These are phyloP conservation scores for Stegostoma tigrinum DNA, from an alignment of 2,113 vertebrate genomes.

Conservation along the genomic window DNA sequence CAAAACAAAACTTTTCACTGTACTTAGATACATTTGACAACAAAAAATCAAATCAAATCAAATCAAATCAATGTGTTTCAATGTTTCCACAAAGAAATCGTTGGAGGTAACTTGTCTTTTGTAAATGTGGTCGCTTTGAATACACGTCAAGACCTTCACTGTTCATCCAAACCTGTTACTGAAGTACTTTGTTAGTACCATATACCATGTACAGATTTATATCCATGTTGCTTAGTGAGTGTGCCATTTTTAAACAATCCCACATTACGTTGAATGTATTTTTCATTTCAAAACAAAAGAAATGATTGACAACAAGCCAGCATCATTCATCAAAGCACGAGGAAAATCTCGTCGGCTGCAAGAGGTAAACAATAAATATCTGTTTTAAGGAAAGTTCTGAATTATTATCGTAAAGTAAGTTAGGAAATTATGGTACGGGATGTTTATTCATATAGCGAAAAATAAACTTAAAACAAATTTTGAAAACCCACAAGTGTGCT, in stretches of 20 bases:
- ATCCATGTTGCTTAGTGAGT: not conserved
- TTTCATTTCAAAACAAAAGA: conserved; percentile 44
- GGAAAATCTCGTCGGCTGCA: not conserved
- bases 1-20: too few relatives aligned
- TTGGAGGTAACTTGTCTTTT: not conserved
- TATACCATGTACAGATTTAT: not conserved
- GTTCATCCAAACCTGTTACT: not conserved
- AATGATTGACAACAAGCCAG: conserved; percentile 44
- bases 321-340: conserved; percentile 14
- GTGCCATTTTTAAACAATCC: not conserved
- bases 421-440: not conserved
- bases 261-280: not conserved
- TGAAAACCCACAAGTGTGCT: not conserved
- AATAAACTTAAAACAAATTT: not conserved
- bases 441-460: not conserved
- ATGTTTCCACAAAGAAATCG: not conserved
- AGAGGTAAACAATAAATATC: not conserved
- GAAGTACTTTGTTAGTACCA: not conserved
- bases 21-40: too few relatives aligned
- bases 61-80: not conserved
- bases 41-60: too few relatives aligned
- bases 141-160: not conserved
- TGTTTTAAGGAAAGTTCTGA: not conserved
- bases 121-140: not conserved
- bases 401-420: not conserved